Evolutionary conservation across 2,797 vertebrate species (phyloP).

Genomic region (Anguilla anguilla): DNA sequence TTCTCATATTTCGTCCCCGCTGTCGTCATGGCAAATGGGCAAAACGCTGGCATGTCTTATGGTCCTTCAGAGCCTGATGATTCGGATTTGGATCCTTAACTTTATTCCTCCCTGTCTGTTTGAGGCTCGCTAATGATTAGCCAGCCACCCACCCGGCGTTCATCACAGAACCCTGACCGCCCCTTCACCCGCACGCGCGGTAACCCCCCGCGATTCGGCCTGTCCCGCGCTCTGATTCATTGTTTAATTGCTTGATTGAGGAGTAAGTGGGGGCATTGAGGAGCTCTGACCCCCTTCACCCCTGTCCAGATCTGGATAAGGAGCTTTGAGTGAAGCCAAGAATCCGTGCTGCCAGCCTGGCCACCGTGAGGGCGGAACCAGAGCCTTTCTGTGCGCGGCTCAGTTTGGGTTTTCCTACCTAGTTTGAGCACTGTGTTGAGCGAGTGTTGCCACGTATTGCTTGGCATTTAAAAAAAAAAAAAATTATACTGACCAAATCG

Average conservation of each 20-base stretch:
- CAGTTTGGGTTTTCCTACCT: not conserved
- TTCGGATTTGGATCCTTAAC: conserved; percentile 22
- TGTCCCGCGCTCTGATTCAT: conserved; percentile 23
- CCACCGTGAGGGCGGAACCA: not conserved
- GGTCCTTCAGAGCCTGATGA: not conserved
- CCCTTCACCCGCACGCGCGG: not conserved
- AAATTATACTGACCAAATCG: not conserved
- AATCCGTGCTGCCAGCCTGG: not conserved
- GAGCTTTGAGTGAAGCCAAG: conserved; percentile 14
- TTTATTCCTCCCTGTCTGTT: not conserved
- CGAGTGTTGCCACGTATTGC: too few relatives aligned
- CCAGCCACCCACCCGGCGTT: not conserved
- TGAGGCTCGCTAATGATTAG: conserved; percentile 30
- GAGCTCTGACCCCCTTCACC: conserved; percentile 25
- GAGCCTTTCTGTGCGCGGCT: not conserved
- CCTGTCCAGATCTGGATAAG: conserved; percentile 26
- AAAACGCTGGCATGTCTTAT: not conserved
- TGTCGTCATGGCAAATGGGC: not conserved
- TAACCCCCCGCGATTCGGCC: conserved; percentile 11
- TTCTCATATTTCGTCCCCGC: not conserved
- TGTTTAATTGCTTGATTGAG: conserved; percentile 41
- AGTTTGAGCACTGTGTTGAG: not conserved
- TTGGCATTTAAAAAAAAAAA: too few relatives aligned
- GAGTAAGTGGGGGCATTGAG: conserved; percentile 28
- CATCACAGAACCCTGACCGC: not conserved